Percentiles rank a stretch among this genome's conserved stretches.
Evolutionary conservation across 2,797 vertebrate genomes (phyloP).

Genomic region (Peromyscus aztecus): DNA sequence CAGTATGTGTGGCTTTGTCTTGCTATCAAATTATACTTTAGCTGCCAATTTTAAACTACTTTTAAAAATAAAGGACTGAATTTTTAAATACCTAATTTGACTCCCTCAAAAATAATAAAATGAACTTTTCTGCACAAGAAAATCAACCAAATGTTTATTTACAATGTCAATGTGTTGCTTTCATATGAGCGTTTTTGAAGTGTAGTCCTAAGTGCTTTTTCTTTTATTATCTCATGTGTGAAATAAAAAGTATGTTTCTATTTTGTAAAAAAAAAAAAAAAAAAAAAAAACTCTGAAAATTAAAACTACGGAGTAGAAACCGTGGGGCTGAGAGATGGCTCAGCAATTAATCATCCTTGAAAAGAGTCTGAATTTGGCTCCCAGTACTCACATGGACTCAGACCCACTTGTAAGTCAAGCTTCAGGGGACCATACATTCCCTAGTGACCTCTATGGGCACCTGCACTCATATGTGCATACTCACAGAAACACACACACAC

Average conservation of each 20-base stretch:
- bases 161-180: not conserved
- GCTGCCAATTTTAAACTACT: not conserved
- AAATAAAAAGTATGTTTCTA: not conserved
- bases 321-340: not conserved
- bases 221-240: not conserved
- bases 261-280: conserved; percentile 22
- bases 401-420: not conserved
- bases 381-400: not conserved
- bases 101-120: conserved; percentile 38
- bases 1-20: not conserved
- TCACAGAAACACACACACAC: not conserved
- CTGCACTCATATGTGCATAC: not conserved
- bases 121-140: not conserved
- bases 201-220: not conserved
- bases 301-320: conserved; percentile 43
- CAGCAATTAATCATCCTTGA: not conserved
- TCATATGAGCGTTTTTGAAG: not conserved
- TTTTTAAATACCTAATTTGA: not conserved
- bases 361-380: not conserved
- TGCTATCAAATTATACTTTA: not conserved
- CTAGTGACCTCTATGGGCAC: not conserved
- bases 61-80: not conserved
- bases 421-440: not conserved
- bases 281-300: conserved; percentile 34
- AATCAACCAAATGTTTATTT: conserved; percentile 6